Evolutionary conservation across 2,888 invertebrate species (phyloP), one percentile per base, ranked within the genome.

Genomic region (Archaeoteleia sp.): DNA sequence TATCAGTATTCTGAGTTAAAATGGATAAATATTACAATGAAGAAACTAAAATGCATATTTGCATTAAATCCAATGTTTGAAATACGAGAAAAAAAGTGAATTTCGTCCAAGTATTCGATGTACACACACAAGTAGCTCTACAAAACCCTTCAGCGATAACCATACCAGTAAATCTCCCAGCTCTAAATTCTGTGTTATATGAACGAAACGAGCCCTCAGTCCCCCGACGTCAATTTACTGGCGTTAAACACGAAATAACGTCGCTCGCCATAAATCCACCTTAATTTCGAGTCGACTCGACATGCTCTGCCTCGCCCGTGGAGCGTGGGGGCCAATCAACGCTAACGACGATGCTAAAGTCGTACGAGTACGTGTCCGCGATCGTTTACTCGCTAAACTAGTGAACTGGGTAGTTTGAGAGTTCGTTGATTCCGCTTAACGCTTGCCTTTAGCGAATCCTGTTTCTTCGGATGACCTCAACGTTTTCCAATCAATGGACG

Each of bases 221-320:
- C 71, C 62, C 67, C 69, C 66, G 72, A 57, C 71, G 74, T 72
- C 76, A 77, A 77, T 78, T 78, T 72, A 76, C 70, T 73, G 71
- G 70, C 74, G 74, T 75, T 78, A 74, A 78, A 73, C 74, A 73
- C 73, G 73, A 78, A 76, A 76, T 76, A 78, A 78, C 73, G 74
- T 77, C 73, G 70, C 69, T 49, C 69, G 71, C 74, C 72, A 77
- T 78, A 78, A 78, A 78, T 77, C 74, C 74, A 73, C 76, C 75
- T 75, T 76, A 78, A 78, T 75, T 78, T 73, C 75, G 72, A 72
- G 73, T 55, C 63, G 68, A 68, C 54, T 68, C 63, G 63, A 68
- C 68, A 63, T 68, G 68, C 55, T 67, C 67, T 58, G 63, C 63
- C 68, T 68, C 63, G 60, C 68, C 46, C 63, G 69, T 54, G 53